Evolutionary conservation across 1,140 invertebrate species (phyloP).

Genomic region (Rhopalosiphum maidis): DNA sequence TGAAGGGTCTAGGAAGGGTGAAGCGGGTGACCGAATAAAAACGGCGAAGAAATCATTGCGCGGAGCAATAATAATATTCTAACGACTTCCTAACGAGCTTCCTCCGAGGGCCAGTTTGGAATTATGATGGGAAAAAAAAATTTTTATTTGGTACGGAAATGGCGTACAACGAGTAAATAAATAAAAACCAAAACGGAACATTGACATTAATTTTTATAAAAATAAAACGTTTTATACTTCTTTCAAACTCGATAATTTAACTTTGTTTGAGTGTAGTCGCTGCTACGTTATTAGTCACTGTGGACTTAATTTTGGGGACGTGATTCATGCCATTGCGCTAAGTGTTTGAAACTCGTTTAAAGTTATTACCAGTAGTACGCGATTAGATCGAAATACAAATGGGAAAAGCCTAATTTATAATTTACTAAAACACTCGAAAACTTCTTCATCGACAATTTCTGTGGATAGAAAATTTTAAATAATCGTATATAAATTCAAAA

Average conservation of each 20-base stretch:
- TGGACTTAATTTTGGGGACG: slow-evolving; percentile 34
- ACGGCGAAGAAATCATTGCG: slow-evolving; percentile 40
- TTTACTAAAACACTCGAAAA: background rate
- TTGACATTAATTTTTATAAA: slow-evolving; percentile 37
- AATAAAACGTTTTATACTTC: slow-evolving; percentile 20
- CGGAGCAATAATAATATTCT: slow-evolving; percentile 54
- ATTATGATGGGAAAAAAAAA: slow-evolving; percentile 2
- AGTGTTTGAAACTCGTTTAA: slow-evolving; percentile 46
- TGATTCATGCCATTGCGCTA: slow-evolving; percentile 44
- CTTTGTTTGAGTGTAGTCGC: background rate
- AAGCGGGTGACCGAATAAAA: background rate
- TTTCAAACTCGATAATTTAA: slow-evolving; percentile 37
- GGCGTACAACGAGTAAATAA: slow-evolving; percentile 34
- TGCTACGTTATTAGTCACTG: slow-evolving; percentile 39
- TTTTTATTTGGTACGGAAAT: slow-evolving; percentile 22
- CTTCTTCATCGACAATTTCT: background rate
- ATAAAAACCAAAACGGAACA: slow-evolving; percentile 52
- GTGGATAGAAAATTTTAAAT: background rate
- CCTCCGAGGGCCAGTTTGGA: slow-evolving; percentile 17
- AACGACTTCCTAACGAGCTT: slow-evolving; percentile 58
- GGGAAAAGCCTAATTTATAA: slow-evolving; percentile 2
- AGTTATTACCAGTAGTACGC: slow-evolving; percentile 37
- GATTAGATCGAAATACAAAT: slow-evolving; percentile 39
- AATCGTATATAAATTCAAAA: background rate
- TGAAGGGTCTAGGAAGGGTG: background rate